Evolutionary conservation across 1,140 invertebrate species (phyloP), one percentile per base, ranked within the genome.

Genomic region (Drosophila tropicalis): DNA sequence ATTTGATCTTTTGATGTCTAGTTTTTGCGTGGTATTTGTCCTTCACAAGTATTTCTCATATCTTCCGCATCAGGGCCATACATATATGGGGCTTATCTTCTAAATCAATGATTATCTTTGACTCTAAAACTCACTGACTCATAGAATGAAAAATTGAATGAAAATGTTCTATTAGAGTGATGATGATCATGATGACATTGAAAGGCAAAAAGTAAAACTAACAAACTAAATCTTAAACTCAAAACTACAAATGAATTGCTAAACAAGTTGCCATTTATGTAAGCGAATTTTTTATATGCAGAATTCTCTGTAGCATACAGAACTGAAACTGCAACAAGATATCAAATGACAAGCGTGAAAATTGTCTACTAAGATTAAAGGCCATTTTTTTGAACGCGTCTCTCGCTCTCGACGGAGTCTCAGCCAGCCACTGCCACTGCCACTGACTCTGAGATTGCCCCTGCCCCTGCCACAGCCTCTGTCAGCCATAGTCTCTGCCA

Each of bases 321-420:
- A 54, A 54, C 39, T 57, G 51, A 66, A 29, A 58, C 70, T 51
- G 40, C 67, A 70, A 77, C 73, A 81, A 71, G 84, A 83, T 89
- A 89, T 87, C 84, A 71, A 79, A 81, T 87, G 83, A 87, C 83
- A 89, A 83, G 84, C 83, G 80, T 89, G 84, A 76, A 89, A 79
- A 79, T 36, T 65, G 55, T 67, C 73, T 70, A 54, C 61, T 60
- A 54, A 73, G 84, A 83, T 83, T 87, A 86, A 79, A 86, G 83
- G 83, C 82, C 83, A 70, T 56, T 39, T 39, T 39, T 5, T 29
- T 63, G 39, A 51, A 36, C n/a, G n/a, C 15, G 64, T 29, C n/a
- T 40, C 36, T 39, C 34, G 15, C 5, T 12, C 15, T 40, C n/a
- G n/a, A 6, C 25, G 10, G 19, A 15, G 22, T 62, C 39, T 25